phyloP scores from a whole-genome alignment of 2,797 vertebrate genomes.

The Mastacembelus armatus region DNA sequence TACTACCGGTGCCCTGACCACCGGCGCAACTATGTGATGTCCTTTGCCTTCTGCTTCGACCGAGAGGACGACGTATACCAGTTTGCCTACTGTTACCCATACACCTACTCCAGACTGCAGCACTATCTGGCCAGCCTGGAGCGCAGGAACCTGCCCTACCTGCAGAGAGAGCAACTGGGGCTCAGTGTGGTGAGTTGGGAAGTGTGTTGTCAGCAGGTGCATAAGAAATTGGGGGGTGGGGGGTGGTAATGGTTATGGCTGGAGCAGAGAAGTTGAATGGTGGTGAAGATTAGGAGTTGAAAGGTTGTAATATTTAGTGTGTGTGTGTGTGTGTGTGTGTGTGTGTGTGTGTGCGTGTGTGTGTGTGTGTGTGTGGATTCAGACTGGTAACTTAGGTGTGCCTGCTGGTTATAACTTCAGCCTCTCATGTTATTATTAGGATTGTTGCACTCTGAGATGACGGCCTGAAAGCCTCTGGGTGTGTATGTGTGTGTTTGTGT shows the following conservation, averaged over 20 bases:
- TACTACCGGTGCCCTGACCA: slow-evolving; percentile 98
- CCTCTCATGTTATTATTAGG: slow-evolving; percentile 75
- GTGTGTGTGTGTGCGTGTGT: slow-evolving; percentile 46
- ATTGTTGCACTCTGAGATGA: slow-evolving; percentile 71
- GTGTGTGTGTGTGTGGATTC: slow-evolving; percentile 51
- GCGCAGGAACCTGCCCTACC: slow-evolving; percentile 92
- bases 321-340: slow-evolving; percentile 26
- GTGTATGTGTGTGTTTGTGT: slow-evolving; percentile 25
- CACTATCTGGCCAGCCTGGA: slow-evolving; percentile 94
- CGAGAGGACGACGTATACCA: slow-evolving; percentile 94
- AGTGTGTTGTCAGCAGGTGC: background rate
- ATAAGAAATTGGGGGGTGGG: background rate
- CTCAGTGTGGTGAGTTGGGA: slow-evolving; percentile 92
- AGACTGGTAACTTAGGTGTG: slow-evolving; percentile 66
- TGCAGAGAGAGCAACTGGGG: slow-evolving; percentile 91
- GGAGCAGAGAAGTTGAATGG: slow-evolving; percentile 25
- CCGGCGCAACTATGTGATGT: slow-evolving; percentile 97
- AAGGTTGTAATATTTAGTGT: slow-evolving; percentile 13
- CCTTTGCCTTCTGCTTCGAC: slow-evolving; percentile 98
- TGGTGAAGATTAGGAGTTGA: slow-evolving; percentile 33
- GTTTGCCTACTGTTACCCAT: slow-evolving; percentile 98
- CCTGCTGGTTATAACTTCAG: slow-evolving; percentile 72
- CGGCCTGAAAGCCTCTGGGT: slow-evolving; percentile 59
- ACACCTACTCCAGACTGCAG: slow-evolving; percentile 96
- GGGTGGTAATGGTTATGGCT: slow-evolving; percentile 11